A percentile compares a stretch with the other conserved stretches of the same genome.
Evolutionary conservation across 2,888 invertebrate species (phyloP).

Genomic region (Neuroscelio doddi): DNA sequence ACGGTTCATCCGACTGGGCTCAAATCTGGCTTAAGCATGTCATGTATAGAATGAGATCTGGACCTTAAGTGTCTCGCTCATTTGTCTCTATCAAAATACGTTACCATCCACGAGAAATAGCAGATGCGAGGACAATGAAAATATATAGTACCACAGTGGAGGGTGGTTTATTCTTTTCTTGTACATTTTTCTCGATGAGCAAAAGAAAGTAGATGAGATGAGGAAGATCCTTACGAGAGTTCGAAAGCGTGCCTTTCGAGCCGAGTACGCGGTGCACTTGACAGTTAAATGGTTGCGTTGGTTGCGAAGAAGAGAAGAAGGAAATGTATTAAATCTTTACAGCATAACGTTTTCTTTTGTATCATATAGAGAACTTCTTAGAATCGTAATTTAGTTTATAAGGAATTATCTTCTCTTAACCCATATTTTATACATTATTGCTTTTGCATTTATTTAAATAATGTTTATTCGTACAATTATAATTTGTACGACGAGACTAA

Average conservation of each 20-base stretch:
- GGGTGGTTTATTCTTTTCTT: slow-evolving; percentile 33
- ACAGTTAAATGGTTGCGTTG: slow-evolving; percentile 41
- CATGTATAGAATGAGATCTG: slow-evolving; percentile 27
- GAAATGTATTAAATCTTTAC: slow-evolving; percentile 30
- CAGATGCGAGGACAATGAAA: slow-evolving; percentile 47
- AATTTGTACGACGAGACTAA: not conserved
- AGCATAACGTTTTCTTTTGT: slow-evolving; percentile 22
- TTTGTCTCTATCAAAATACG: slow-evolving; percentile 46
- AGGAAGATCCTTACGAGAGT: slow-evolving; percentile 35
- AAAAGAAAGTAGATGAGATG: slow-evolving; percentile 40
- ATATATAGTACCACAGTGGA: slow-evolving; percentile 35
- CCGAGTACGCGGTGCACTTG: slow-evolving; percentile 36
- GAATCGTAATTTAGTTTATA: slow-evolving; percentile 12
- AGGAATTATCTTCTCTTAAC: not conserved
- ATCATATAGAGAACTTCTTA: slow-evolving; percentile 29
- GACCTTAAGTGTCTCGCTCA: slow-evolving; percentile 37
- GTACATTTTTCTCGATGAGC: slow-evolving; percentile 33
- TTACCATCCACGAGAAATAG: slow-evolving; percentile 37
- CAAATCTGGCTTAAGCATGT: slow-evolving; percentile 29
- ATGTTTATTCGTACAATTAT: not conserved
- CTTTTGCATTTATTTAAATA: slow-evolving; percentile 6
- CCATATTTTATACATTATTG: slow-evolving; percentile 14
- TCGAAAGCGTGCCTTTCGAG: slow-evolving; percentile 22
- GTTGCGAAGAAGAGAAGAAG: slow-evolving; percentile 8
- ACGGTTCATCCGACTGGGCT: slow-evolving; percentile 14